Evolutionary conservation across 2,113 vertebrate species (phyloP).

Genomic region (Aleadryas rufinucha): DNA sequence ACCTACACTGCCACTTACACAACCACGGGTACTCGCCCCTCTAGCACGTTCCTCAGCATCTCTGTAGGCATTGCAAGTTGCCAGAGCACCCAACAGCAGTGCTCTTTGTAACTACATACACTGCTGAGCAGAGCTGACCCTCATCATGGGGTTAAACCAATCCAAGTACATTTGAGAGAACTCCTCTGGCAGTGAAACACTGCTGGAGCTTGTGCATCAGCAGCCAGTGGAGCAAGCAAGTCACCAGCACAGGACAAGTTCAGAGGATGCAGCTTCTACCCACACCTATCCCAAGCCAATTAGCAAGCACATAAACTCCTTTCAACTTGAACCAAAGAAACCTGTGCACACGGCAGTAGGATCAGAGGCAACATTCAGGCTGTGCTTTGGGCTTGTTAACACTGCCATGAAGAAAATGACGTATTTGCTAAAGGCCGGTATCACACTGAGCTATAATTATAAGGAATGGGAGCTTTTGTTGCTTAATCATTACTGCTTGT

Average conservation of each 20-base stretch:
- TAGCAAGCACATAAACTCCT: background rate
- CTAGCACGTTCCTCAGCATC: background rate
- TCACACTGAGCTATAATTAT: background rate
- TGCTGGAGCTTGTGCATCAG: background rate
- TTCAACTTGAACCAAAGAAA: background rate
- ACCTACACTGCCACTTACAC: background rate
- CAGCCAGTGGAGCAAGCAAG: background rate
- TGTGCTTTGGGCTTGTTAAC: background rate
- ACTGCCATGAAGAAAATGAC: background rate
- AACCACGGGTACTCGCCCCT: background rate
- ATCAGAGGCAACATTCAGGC: background rate
- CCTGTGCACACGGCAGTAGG: background rate
- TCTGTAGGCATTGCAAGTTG: background rate
- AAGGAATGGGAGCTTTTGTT: background rate
- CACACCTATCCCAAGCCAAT: background rate
- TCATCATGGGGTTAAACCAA: background rate
- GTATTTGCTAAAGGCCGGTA: background rate
- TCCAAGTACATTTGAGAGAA: background rate
- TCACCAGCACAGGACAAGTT: background rate
- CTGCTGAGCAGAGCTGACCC: background rate
- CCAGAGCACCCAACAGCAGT: background rate
- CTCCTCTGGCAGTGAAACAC: background rate
- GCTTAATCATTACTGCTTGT: constrained; percentile 7
- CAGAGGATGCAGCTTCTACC: background rate
- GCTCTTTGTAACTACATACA: background rate